Percentiles rank a stretch among this genome's conserved stretches.
phyloP scores from a whole-genome alignment of 2,888 invertebrate genomes.

The Cryptocephalus moraei region DNA sequence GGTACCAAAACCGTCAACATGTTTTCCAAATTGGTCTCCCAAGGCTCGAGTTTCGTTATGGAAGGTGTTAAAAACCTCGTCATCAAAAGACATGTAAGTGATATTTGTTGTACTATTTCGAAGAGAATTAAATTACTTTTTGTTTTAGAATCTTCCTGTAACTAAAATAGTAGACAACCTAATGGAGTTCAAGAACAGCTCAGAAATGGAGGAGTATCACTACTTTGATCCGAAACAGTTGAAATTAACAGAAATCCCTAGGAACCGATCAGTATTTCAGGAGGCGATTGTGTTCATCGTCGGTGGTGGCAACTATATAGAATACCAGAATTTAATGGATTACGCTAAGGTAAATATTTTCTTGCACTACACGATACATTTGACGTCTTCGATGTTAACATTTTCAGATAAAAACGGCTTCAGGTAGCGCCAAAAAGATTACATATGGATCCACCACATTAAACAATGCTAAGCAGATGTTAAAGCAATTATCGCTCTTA shows the following conservation, averaged over 20 bases:
- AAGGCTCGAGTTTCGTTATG: conserved; percentile 98
- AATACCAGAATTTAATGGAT: conserved; percentile 96
- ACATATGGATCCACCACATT: conserved; percentile 94
- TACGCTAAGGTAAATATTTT: conserved; percentile 65
- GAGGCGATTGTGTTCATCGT: conserved; percentile 87
- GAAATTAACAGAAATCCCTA: conserved; percentile 56
- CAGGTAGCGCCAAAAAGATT: conserved; percentile 66
- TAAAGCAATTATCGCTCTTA: conserved; percentile 77
- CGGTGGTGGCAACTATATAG: conserved; percentile 96
- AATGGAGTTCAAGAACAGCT: conserved; percentile 69
- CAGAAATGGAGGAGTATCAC: conserved; percentile 77
- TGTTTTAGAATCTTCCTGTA: conserved; percentile 76
- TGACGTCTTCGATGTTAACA: neutral
- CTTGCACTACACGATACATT: too few species aligned
- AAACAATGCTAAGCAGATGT: conserved; percentile 87
- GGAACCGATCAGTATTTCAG: conserved; percentile 62
- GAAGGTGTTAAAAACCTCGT: conserved; percentile 99
- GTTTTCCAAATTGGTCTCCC: conserved; percentile 95
- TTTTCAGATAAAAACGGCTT: conserved; percentile 61
- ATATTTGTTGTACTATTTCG: too few species aligned
- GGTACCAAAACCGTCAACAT: conserved; percentile 95
- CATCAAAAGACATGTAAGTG: conserved; percentile 88
- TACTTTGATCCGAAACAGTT: conserved; percentile 95
- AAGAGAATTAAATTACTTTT: conserved; percentile 4
- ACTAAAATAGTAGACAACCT: conserved; percentile 85